Conservation (phyloP, 2,113 vertebrate genomes). For the Globicephala melas region DNA sequence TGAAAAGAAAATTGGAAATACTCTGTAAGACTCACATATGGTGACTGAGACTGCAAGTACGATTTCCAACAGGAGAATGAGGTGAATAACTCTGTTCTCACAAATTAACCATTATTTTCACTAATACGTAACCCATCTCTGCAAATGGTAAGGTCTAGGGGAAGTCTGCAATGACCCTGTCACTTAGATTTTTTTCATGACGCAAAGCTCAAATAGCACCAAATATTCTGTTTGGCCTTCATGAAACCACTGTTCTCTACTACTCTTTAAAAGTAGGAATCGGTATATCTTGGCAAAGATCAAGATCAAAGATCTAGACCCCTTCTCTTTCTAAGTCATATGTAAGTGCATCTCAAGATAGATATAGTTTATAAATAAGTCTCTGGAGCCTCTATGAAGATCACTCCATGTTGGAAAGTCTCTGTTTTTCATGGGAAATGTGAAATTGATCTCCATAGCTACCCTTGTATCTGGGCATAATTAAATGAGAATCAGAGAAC, state of each 20-base stretch:
- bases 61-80: background rate
- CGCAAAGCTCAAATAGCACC: background rate
- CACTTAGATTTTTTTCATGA: background rate
- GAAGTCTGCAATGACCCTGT: background rate
- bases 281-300: background rate
- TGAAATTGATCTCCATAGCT: background rate
- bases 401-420: background rate
- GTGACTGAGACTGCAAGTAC: background rate
- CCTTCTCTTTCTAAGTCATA: background rate
- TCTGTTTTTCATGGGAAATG: background rate
- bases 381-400: background rate
- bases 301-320: background rate
- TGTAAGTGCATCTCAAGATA: background rate
- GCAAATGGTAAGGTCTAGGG: background rate
- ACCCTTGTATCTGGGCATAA: background rate
- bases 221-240: background rate
- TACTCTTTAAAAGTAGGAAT: background rate
- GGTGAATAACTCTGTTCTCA: background rate
- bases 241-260: background rate
- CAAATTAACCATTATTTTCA: background rate
- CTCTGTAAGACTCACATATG: background rate
- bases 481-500: background rate
- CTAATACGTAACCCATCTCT: background rate
- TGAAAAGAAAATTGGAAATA: background rate
- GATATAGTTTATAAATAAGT: background rate